Percentiles rank a stretch among this genome's conserved stretches.
Conservation (phyloP, 2,797 vertebrate species). For the Eleutherodactylus coqui region DNA sequence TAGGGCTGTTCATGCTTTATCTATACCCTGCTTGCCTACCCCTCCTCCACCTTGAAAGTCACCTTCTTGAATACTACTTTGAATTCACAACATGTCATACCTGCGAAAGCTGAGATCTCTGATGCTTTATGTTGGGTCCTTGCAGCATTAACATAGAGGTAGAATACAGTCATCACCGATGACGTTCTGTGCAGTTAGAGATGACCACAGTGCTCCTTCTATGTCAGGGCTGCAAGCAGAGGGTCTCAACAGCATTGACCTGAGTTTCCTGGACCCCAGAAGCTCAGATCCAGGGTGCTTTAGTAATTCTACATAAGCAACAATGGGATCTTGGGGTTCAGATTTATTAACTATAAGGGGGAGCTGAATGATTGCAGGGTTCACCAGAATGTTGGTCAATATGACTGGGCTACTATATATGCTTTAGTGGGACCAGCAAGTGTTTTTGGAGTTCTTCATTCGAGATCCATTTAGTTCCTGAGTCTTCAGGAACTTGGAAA, state of each 20-base stretch:
- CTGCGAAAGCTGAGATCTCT: neutral
- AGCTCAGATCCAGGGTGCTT: neutral
- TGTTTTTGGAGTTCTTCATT: slow-evolving; percentile 61
- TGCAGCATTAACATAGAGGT: neutral
- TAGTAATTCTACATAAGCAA: neutral
- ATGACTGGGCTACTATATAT: neutral
- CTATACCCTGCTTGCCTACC: neutral
- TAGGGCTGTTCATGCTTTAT: neutral
- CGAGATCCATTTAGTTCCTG: neutral
- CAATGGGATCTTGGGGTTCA: neutral
- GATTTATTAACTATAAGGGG: neutral
- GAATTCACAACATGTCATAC: neutral
- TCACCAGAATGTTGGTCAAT: neutral
- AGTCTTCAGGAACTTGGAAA: slow-evolving; percentile 77
- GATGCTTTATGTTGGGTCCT: neutral
- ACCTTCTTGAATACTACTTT: neutral
- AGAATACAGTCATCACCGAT: neutral
- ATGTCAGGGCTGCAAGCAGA: neutral
- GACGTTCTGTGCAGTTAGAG: neutral
- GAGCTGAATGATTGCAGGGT: neutral
- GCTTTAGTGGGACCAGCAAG: slow-evolving; percentile 21
- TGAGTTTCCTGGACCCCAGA: neutral
- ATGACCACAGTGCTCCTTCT: neutral
- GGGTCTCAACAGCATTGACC: neutral
- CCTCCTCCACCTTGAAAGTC: neutral